phyloP scores from a whole-genome alignment of 1,140 invertebrate genomes.

The Drosophila erecta region DNA sequence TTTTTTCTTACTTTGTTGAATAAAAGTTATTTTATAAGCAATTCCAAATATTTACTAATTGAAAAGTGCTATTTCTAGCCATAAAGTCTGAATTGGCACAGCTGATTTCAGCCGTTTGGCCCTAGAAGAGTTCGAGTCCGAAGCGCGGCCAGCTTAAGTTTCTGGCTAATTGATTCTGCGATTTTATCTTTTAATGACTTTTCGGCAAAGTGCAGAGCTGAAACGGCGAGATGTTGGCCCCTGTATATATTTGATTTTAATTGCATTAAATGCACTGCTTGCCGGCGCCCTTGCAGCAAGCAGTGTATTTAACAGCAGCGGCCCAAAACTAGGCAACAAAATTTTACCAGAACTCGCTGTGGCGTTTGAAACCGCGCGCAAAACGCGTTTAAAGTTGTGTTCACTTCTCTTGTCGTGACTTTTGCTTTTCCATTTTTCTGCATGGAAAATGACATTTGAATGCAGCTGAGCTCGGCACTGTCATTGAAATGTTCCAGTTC shows the following conservation, averaged over 20 bases:
- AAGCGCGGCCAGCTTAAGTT: constrained; percentile 61
- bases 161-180: constrained; percentile 82
- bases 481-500: constrained; percentile 14
- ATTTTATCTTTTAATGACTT: constrained; percentile 84
- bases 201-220: constrained; percentile 62
- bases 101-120: background rate
- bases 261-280: constrained; percentile 41
- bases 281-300: background rate
- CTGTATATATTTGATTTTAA: constrained; percentile 56
- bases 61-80: background rate
- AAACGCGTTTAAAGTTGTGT: constrained; percentile 31
- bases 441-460: constrained; percentile 10
- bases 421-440: constrained; percentile 7
- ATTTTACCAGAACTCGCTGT: background rate
- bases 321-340: constrained; percentile 28
- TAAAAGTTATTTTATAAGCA: no score
- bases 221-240: constrained; percentile 26
- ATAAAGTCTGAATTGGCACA: background rate
- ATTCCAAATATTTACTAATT: no score
- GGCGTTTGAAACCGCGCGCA: constrained; percentile 32
- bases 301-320: constrained; percentile 2
- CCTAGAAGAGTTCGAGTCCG: constrained; percentile 8
- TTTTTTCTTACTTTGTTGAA: no score
- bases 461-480: constrained; percentile 13
- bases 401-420: constrained; percentile 22